Evolutionary conservation across 2,113 vertebrate species (phyloP).

Genomic region (Crotalus helleri): DNA sequence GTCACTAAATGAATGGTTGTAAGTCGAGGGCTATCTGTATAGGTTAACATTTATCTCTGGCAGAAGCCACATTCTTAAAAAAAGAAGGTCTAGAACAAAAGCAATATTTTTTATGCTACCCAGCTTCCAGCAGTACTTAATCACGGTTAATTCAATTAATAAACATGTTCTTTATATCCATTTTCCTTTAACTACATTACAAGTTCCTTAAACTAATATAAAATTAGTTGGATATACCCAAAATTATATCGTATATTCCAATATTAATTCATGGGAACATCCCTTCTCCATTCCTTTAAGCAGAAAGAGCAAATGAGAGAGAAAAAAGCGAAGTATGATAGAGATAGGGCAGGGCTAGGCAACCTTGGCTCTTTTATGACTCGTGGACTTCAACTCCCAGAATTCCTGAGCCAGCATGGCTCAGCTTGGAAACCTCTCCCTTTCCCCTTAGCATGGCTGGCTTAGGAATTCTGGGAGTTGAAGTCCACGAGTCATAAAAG

Average conservation of each 20-base stretch:
- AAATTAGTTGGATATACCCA: background rate
- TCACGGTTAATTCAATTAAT: background rate
- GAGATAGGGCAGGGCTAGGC: background rate
- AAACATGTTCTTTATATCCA: background rate
- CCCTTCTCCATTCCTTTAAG: background rate
- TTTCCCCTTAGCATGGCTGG: too few relatives aligned
- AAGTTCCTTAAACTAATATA: background rate
- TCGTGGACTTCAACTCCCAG: too few relatives aligned
- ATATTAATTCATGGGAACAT: background rate
- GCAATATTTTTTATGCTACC: background rate
- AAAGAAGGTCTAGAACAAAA: background rate
- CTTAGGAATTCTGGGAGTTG: too few relatives aligned
- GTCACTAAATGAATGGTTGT: background rate
- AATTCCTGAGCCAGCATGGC: too few relatives aligned
- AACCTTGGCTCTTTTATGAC: too few relatives aligned
- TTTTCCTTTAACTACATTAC: background rate
- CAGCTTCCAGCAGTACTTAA: background rate
- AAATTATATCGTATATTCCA: background rate
- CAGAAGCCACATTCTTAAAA: background rate
- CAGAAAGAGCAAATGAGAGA: background rate
- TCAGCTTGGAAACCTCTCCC: too few relatives aligned
- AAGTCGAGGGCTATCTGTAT: background rate
- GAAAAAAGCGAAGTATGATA: background rate
- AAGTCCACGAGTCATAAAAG: too few relatives aligned
- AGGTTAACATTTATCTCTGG: background rate